Conservation (phyloP, 2,888 invertebrate genomes). For the Metopia argyrocephala region DNA sequence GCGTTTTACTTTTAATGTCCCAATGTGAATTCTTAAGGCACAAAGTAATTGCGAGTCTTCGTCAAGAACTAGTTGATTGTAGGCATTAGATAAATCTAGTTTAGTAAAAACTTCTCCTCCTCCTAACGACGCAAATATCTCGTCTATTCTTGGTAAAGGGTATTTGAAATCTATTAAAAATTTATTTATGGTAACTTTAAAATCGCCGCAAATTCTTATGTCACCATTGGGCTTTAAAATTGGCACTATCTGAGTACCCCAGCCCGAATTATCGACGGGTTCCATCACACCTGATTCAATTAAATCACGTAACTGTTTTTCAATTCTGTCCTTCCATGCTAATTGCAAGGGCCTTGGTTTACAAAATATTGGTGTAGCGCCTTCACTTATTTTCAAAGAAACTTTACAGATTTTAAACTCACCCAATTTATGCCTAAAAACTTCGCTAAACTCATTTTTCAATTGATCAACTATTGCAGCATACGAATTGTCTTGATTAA, state of each 20-base stretch:
- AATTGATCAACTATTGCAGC: too few species aligned
- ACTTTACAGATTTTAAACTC: conserved; percentile 4
- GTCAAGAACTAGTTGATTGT: conserved; percentile 45
- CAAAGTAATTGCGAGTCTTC: conserved; percentile 40
- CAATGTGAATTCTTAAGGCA: conserved; percentile 40
- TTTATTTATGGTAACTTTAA: conserved; percentile 41
- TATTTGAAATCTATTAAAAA: conserved; percentile 52
- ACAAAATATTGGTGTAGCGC: conserved; percentile 32
- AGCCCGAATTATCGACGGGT: conserved; percentile 29
- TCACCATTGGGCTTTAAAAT: conserved; percentile 44
- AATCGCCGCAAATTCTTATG: conserved; percentile 36
- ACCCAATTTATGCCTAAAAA: conserved; percentile 6
- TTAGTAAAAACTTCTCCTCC: conserved; percentile 53
- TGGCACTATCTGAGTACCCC: conserved; percentile 41
- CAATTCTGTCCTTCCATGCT: conserved; percentile 27
- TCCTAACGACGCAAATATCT: conserved; percentile 37
- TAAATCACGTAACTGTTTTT: conserved; percentile 8
- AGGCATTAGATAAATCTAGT: conserved; percentile 50
- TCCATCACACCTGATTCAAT: neutral
- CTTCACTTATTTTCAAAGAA: conserved; percentile 1
- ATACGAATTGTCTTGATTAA: neutral
- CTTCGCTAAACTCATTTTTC: neutral
- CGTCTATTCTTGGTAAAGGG: conserved; percentile 37
- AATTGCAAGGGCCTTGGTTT: conserved; percentile 29
- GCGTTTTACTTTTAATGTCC: conserved; percentile 52